Percentiles rank a stretch among this genome's conserved stretches.
These are phyloP conservation scores for Agrochola lota DNA, from an alignment of 2,888 invertebrate species.

Conservation along the genomic window DNA sequence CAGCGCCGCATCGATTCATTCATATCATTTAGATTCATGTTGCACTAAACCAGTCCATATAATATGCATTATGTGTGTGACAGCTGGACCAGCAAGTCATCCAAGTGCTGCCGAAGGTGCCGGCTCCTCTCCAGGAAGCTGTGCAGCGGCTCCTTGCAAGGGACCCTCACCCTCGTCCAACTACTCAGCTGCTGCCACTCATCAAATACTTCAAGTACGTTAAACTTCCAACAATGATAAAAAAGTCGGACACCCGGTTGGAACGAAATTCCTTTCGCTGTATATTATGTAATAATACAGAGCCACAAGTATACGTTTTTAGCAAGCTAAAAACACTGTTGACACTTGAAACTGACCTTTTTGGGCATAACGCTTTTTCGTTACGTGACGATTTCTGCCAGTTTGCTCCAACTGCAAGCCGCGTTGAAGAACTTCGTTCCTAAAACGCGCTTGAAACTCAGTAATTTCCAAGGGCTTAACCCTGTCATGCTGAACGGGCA, in stretches of 20 bases:
- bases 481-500: not conserved
- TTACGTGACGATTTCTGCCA: too few species aligned
- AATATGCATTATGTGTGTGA: slow-evolving; percentile 34
- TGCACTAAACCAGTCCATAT: slow-evolving; percentile 5
- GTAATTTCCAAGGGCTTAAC: not conserved
- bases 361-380: too few species aligned
- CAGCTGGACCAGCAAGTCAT: slow-evolving; percentile 96
- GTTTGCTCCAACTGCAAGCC: too few species aligned
- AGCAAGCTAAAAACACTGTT: not conserved
- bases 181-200: slow-evolving; percentile 96
- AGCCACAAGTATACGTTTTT: too few species aligned
- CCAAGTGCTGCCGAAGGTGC: slow-evolving; percentile 94
- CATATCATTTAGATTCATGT: not conserved
- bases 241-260: not conserved
- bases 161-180: slow-evolving; percentile 96
- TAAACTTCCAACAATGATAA: not conserved
- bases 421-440: not conserved
- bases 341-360: not conserved
- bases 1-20: slow-evolving; percentile 6
- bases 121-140: slow-evolving; percentile 96
- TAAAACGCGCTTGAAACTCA: not conserved
- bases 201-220: slow-evolving; percentile 97
- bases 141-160: slow-evolving; percentile 95
- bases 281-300: not conserved
- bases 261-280: not conserved